Base-by-base conservation (phyloP, 1,140 invertebrate species). In the Neuroterus valhalla region DNA sequence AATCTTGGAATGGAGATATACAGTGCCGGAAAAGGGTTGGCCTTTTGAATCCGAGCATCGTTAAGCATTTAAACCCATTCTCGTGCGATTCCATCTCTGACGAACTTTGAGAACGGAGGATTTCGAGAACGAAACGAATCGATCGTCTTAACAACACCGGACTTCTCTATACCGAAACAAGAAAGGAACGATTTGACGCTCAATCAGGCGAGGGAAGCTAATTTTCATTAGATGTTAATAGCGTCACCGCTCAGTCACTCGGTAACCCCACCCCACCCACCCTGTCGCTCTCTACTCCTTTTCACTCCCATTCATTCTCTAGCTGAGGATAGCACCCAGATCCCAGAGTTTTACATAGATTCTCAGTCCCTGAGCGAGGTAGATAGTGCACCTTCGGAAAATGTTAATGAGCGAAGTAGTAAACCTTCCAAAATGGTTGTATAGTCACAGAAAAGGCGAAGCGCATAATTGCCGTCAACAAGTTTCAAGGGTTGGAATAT, bases 161-260 rank as follows among this genome's bases (percentile, higher is more conserved):
- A 84, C 81, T 86, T 84, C 80, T 86, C 85, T 79, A n/a, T n/a
- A 52, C 43, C 80, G 83, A 85, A 87, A 88, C 82, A 88, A 89
- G 87, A 89, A 89, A 88, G 88, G 87, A 88, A 87, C 86, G 85
- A 90, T 90, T 90, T 87, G 88, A 84, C 86, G 88, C 86, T 89
- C 87, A 89, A 90, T 90, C 89, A 90, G 85, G 77, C 82, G 86
- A 89, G 85, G 84, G 87, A 88, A 88, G 88, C 89, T 89, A 90
- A 90, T 90, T 90, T 90, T 90, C 89, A 89, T 89, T 90, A 90
- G 85, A 84, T 87, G 87, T 88, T 90, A 89, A 89, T 88, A 85
- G 88, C 81, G 77, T 84, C 52, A 71, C 66, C 45, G 75, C 66
- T 70, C 71, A 52, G 45, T 75, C 76, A 31, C 48, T 71, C 78